A percentile compares a stretch with the other conserved stretches of the same genome.
These are phyloP conservation scores for Phorcus lineatus DNA, from an alignment of 2,888 invertebrate species.

Conservation along the genomic window DNA sequence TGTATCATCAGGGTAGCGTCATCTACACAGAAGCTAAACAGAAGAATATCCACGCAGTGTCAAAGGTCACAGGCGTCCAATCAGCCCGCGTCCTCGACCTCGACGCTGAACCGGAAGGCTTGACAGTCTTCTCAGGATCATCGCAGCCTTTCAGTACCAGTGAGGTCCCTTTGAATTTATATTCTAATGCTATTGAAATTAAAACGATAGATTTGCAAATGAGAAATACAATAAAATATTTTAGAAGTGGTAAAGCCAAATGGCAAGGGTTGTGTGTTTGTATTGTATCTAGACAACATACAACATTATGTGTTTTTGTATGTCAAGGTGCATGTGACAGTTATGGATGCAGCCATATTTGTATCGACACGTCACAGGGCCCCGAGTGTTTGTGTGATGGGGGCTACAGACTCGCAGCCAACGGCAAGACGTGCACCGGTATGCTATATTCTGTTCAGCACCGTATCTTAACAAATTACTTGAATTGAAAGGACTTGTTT, in stretches of 20 bases:
- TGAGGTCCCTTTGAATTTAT: too few relatives aligned
- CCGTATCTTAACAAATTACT: too few relatives aligned
- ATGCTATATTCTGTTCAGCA: background rate
- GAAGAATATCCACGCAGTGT: background rate
- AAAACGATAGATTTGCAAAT: too few relatives aligned
- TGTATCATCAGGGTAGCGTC: background rate
- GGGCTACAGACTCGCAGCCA: background rate
- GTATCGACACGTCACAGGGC: background rate
- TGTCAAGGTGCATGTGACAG: background rate
- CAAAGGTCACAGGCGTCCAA: background rate
- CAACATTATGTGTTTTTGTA: too few relatives aligned
- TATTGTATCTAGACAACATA: too few relatives aligned
- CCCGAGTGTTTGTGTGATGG: background rate
- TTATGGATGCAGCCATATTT: background rate
- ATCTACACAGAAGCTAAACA: background rate
- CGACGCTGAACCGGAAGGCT: background rate
- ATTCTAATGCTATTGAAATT: too few relatives aligned
- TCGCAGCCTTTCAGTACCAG: background rate
- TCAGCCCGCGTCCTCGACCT: background rate
- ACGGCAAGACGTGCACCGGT: background rate
- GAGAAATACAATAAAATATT: too few relatives aligned
- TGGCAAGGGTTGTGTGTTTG: too few relatives aligned
- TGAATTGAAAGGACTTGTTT: too few relatives aligned
- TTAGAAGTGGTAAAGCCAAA: too few relatives aligned
- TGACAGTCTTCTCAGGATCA: background rate